phyloP scores from a whole-genome alignment of 1,140 invertebrate genomes.

The Trichonephila clavata region DNA sequence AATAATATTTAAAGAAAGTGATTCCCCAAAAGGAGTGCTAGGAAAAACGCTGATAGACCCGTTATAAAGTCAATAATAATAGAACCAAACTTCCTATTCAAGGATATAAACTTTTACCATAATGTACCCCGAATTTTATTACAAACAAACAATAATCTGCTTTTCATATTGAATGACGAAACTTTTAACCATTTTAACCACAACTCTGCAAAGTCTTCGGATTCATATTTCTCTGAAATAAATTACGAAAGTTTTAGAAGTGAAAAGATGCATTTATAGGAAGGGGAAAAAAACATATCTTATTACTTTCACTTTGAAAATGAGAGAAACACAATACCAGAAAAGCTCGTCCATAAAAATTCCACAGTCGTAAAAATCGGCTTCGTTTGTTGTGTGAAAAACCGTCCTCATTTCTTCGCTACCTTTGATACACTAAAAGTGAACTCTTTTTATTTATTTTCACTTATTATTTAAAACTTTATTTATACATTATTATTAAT shows the following conservation, averaged over 20 bases:
- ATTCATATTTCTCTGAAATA: background rate
- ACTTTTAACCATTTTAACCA: background rate
- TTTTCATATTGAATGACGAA: background rate
- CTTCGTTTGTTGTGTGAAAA: background rate
- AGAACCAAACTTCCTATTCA: no score
- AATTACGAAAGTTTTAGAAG: constrained; percentile 5
- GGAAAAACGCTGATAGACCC: no score
- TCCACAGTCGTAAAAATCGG: background rate
- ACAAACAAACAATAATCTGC: no score
- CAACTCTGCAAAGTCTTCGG: background rate
- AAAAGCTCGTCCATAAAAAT: constrained; percentile 2
- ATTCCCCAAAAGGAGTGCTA: no score
- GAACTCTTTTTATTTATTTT: constrained; percentile 6
- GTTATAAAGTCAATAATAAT: no score
- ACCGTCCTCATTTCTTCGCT: background rate
- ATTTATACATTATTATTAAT: background rate
- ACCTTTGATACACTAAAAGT: background rate
- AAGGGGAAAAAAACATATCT: background rate
- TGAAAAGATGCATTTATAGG: background rate
- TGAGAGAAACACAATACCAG: background rate
- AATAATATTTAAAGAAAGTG: no score
- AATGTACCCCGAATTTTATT: no score
- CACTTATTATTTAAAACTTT: constrained; percentile 17
- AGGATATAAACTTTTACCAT: no score
- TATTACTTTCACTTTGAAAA: background rate